Conservation (phyloP, 2,888 invertebrate genomes). For the Chaitophorus viminalis region DNA sequence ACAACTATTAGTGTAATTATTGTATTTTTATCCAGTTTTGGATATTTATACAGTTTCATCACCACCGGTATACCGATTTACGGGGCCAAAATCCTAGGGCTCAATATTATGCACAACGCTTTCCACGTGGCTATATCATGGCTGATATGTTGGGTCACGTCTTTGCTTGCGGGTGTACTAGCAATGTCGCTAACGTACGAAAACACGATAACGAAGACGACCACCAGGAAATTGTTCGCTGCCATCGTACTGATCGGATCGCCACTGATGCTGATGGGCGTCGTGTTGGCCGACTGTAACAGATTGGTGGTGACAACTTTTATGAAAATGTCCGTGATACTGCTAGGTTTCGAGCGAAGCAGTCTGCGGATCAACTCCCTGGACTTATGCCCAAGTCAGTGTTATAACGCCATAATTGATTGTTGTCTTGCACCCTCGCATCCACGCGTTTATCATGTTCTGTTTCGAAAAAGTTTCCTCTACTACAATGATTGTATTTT, state of each 20-base stretch:
- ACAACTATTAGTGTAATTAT: no score
- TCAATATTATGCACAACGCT: neutral
- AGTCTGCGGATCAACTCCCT: slow-evolving; percentile 47
- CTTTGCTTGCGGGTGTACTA: neutral
- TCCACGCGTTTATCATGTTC: no score
- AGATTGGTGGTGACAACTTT: neutral
- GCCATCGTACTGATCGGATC: slow-evolving; percentile 10
- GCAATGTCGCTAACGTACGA: neutral
- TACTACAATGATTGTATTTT: no score
- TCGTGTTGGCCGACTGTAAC: neutral
- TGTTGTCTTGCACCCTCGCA: no score
- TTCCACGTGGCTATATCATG: neutral
- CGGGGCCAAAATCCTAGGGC: neutral
- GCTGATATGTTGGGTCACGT: slow-evolving; percentile 20
- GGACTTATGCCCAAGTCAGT: slow-evolving; percentile 41
- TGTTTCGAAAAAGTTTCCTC: no score
- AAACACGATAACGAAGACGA: neutral
- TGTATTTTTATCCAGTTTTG: neutral
- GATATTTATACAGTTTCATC: slow-evolving; percentile 29
- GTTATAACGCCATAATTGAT: neutral
- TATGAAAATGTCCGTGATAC: neutral
- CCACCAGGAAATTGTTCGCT: slow-evolving; percentile 7
- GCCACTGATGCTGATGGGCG: slow-evolving; percentile 32
- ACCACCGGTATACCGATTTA: slow-evolving; percentile 20
- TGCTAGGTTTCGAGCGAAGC: slow-evolving; percentile 32